Evolutionary conservation across 2,797 vertebrate genomes (phyloP).

Genomic region (Danio aesculapii): DNA sequence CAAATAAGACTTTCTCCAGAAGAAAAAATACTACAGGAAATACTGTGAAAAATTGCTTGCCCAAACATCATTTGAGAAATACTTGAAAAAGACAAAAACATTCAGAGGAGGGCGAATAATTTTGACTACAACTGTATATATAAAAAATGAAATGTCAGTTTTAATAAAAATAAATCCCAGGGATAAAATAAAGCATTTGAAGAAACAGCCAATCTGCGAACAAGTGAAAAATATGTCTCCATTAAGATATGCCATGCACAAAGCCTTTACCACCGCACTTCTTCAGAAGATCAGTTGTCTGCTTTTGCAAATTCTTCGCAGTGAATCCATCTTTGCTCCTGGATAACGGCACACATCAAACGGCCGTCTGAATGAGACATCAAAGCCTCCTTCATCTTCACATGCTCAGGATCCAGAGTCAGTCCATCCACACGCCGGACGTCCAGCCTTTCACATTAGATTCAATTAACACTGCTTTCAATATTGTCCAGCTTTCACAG

Average conservation of each 20-base stretch:
- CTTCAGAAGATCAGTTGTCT: constrained; percentile 57
- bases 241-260: constrained; percentile 54
- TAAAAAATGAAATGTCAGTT: not conserved
- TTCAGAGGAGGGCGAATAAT: too few species aligned
- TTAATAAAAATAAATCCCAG: not conserved
- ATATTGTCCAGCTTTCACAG: constrained; percentile 47
- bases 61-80: too few species aligned
- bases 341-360: constrained; percentile 72
- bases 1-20: too few species aligned
- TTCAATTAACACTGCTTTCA: constrained; percentile 67
- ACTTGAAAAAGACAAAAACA: too few species aligned
- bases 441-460: constrained; percentile 58
- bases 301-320: constrained; percentile 54
- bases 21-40: too few species aligned
- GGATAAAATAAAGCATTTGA: not conserved
- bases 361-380: constrained; percentile 67
- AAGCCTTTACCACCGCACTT: constrained; percentile 49
- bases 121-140: too few species aligned
- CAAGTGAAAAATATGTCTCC: constrained; percentile 52
- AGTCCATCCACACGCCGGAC: not conserved
- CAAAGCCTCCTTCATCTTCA: constrained; percentile 72
- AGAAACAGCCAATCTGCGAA: constrained; percentile 23
- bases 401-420: constrained; percentile 56
- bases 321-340: constrained; percentile 58
- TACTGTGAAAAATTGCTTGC: too few species aligned